phyloP scores from a whole-genome alignment of 2,888 invertebrate species.

The Zaprionus bogoriensis region DNA sequence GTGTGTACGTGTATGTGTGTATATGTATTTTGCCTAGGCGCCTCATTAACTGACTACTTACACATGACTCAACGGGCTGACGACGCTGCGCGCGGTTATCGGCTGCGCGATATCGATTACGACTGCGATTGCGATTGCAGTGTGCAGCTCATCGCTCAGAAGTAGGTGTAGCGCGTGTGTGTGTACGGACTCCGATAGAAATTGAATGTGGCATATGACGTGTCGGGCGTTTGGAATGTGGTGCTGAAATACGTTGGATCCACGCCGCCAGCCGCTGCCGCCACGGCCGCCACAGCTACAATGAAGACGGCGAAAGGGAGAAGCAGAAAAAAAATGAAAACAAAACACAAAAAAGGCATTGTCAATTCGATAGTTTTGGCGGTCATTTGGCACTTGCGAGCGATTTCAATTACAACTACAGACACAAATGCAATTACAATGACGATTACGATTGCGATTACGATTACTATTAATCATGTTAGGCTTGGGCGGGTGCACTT shows the following conservation, averaged over 20 bases:
- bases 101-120: constrained; percentile 7
- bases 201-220: constrained; percentile 76
- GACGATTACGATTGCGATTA: constrained; percentile 5
- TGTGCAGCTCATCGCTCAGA: constrained; percentile 43
- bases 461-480: constrained; percentile 39
- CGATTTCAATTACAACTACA: constrained; percentile 9
- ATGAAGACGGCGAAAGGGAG: constrained; percentile 11
- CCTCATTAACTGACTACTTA: constrained; percentile 65
- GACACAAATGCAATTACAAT: constrained; percentile 6
- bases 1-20: no score
- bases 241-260: constrained; percentile 66
- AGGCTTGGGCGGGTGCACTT: constrained; percentile 55
- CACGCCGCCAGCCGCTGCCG: constrained; percentile 52
- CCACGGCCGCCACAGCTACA: constrained; percentile 55
- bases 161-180: constrained; percentile 69
- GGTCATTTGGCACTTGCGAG: constrained; percentile 32
- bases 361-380: constrained; percentile 29
- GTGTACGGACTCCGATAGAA: constrained; percentile 76
- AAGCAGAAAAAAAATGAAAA: constrained; percentile 18
- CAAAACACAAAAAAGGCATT: constrained; percentile 6
- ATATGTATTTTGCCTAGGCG: constrained; percentile 55
- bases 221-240: constrained; percentile 68
- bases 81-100: constrained; percentile 27
- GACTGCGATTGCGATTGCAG: constrained; percentile 1
- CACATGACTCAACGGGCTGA: constrained; percentile 53